A percentile compares a stretch with the other conserved stretches of the same genome.
phyloP scores from a whole-genome alignment of 2,113 vertebrate species.

The Sebastes schlegelii region DNA sequence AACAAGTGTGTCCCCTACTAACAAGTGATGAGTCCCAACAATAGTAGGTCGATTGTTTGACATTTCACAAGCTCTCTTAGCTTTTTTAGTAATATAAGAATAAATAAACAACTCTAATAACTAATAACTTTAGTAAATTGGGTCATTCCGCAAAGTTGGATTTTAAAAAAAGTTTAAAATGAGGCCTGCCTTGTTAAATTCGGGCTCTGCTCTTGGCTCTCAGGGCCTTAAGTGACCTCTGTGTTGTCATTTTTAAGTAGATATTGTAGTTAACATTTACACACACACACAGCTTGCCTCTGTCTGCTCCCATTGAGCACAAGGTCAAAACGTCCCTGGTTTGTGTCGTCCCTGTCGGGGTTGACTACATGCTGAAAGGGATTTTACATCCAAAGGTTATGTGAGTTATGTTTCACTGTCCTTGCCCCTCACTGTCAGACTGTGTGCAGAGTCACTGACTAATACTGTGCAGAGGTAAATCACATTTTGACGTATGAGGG shows the following conservation, averaged over 20 bases:
- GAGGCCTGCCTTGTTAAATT: not conserved
- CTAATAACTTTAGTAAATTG: not conserved
- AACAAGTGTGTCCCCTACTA: not conserved
- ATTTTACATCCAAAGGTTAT: constrained; percentile 54
- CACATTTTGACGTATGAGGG: not conserved
- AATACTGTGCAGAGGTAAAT: constrained; percentile 33
- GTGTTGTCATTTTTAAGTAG: constrained; percentile 2
- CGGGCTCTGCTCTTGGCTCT: not conserved
- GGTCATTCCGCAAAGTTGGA: not conserved
- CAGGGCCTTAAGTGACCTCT: not conserved
- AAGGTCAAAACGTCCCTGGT: constrained; percentile 3
- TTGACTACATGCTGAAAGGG: constrained; percentile 30
- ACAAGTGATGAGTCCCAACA: not conserved
- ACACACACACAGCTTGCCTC: constrained; percentile 3
- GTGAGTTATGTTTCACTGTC: constrained; percentile 44
- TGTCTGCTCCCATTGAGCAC: not conserved
- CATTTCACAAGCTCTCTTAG: too few species aligned
- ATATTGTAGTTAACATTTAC: not conserved
- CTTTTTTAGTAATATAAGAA: too few species aligned
- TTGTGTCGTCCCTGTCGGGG: constrained; percentile 14
- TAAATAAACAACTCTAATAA: too few species aligned
- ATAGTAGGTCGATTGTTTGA: too few species aligned
- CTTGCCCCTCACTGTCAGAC: constrained; percentile 15
- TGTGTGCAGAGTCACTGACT: constrained; percentile 16
- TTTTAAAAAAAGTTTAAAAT: not conserved